Conservation (phyloP, 2,113 vertebrate genomes). For the Thermophis baileyi region DNA sequence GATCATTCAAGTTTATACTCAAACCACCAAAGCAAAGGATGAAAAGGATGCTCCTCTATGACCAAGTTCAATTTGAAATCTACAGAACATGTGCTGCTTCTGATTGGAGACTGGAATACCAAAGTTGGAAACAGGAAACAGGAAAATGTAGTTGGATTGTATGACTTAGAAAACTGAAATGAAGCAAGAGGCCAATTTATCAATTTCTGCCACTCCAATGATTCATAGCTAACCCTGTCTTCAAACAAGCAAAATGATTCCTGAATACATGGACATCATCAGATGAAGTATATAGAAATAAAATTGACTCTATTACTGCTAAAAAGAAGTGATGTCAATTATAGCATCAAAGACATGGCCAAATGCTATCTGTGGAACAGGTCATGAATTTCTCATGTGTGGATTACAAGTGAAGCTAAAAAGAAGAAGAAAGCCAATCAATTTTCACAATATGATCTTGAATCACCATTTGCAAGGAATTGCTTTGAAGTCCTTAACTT, state of each 20-base stretch:
- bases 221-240: background rate
- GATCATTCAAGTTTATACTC: background rate
- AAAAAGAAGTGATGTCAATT: background rate
- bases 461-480: background rate
- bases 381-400: background rate
- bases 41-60: background rate
- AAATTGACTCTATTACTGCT: background rate
- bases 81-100: background rate
- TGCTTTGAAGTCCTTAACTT: background rate
- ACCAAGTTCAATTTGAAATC: background rate
- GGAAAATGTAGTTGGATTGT: background rate
- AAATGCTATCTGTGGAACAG: background rate
- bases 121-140: background rate
- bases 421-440: background rate
- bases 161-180: background rate
- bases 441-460: background rate
- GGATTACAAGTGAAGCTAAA: background rate
- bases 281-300: background rate
- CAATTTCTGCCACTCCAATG: background rate
- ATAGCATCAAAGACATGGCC: background rate
- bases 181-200: background rate
- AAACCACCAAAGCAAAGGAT: background rate
- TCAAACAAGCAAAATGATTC: background rate
- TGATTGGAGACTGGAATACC: background rate
- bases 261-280: background rate